Base-by-base conservation (phyloP, 1,140 invertebrate genomes). In the Drosophila dunni region DNA sequence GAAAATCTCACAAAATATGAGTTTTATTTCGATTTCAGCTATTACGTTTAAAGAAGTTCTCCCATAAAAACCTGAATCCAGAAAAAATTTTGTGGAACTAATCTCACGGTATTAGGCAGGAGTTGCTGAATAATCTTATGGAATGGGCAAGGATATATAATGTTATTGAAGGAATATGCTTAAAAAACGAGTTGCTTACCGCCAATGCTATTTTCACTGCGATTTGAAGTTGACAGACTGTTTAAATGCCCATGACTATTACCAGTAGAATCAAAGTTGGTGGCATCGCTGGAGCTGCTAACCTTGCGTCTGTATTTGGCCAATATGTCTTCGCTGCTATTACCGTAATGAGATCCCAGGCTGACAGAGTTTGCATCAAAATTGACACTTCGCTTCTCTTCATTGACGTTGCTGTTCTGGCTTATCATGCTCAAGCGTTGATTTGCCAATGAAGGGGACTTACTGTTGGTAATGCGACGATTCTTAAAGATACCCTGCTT, bases 291-390 rank as follows among this genome's bases (percentile, higher is more conserved):
- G 17, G 94, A 93, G 24, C 93, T 93, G 75, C 95, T 95, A 0
- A 95, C 94, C 93, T 98, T 98, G 51, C 96, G 95, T 11, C 98
- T 94, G 92, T 99, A 99, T 91, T 99, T 99, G 24, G 97, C 98
- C 75, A 99, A 94, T 84, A 99, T 99, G 86, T 99, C 98, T 90
- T 99, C 98, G 10, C 96, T 91, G 29, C 79, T 92, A 86, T 92
- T 91, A 86, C 89, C 82, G 69, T 79, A 88, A 42, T 77, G 72
- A 46, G 46, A 54, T 56, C 75, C 71, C 24, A 79, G 77, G 53
- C 57, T 62, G 29, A 71, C 61, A 54, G 74, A 75, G 24, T 42
- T 75, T 4, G 84, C 92, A 38, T 89, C 93, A 34, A 92, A 91
- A 57, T 90, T 88, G 7, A 79, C 86, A 76, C 66, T 90, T 40